Evolutionary conservation across 2,888 invertebrate species (phyloP), one percentile per base, ranked within the genome.

Genomic region (Erebia ligea): DNA sequence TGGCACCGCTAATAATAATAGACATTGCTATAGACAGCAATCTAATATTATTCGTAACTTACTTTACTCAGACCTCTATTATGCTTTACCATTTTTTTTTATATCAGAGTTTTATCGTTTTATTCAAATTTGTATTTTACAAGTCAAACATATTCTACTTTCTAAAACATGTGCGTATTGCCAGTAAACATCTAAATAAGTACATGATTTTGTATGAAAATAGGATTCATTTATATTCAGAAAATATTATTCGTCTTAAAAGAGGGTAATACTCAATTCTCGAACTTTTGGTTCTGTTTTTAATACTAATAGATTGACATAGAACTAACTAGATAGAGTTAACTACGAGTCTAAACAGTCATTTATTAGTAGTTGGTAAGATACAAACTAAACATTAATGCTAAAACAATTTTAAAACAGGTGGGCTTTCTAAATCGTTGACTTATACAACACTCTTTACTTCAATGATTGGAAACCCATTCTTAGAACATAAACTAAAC

Each of bases 151-250:
- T 79, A 72, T 74, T 79, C 84, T 88, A 88, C 81, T 71, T 73
- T 79, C 83, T 89, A 86, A 57, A 25, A 82, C 76, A 86, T 91
- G 90, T 92, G 89, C 91, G 91, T 90, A 85, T 89, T 88, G 86
- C 86, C 86, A 85, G 86, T 87, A 86, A 80, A 87, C 81, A 78
- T 82, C 87, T 90, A 90, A 86, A 80, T 85, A 87, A 89, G 84
- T 89, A 89, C 84, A 86, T 83, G 81, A 82, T 77, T 86, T 84
- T 86, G 90, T 92, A 92, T 88, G 92, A 92, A 93, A 92, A 92
- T 92, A 92, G 89, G 89, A 87, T 88, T 90, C 77, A 85, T 87
- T 90, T 88, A 81, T 87, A 82, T 86, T 91, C 85, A 88, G 90
- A 92, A 92, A 93, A 93, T 92, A 92, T 84, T 83, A 82, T 81